Evolutionary conservation across 2,113 vertebrate genomes (phyloP).

Genomic region (Mellivora capensis): DNA sequence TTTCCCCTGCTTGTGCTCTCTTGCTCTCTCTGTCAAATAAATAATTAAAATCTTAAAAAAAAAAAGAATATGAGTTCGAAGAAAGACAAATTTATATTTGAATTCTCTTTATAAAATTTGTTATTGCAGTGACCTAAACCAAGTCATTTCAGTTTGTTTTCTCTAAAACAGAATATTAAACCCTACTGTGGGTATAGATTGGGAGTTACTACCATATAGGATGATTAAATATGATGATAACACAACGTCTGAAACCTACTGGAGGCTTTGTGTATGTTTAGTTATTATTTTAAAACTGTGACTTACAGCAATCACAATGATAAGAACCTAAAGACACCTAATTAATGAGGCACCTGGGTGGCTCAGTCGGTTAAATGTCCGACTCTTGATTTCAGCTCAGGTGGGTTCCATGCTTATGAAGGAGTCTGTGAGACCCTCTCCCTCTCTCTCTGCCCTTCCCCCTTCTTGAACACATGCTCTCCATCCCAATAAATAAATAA

Average conservation of each 20-base stretch:
- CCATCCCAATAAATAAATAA: no score
- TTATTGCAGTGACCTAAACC: background rate
- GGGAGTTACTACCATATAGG: background rate
- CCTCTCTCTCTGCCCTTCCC: background rate
- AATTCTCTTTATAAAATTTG: background rate
- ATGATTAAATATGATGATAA: background rate
- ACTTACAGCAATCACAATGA: background rate
- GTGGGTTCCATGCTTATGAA: background rate
- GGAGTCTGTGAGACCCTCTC: background rate
- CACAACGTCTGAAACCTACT: background rate
- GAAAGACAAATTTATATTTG: background rate
- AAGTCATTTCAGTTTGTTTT: background rate
- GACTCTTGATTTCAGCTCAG: background rate
- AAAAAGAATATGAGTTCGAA: background rate
- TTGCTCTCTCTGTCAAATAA: no score
- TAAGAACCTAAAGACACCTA: background rate
- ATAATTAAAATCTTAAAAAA: background rate
- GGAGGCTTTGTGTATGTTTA: background rate
- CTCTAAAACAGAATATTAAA: slow-evolving; percentile 1
- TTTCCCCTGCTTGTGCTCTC: no score
- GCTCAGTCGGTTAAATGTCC: background rate
- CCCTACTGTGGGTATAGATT: background rate
- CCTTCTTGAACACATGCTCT: background rate
- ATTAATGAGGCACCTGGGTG: background rate
- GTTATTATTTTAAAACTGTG: background rate